Evolutionary conservation across 1,140 invertebrate species (phyloP), one percentile per base, ranked within the genome.

Genomic region (Chelonus insularis): DNA sequence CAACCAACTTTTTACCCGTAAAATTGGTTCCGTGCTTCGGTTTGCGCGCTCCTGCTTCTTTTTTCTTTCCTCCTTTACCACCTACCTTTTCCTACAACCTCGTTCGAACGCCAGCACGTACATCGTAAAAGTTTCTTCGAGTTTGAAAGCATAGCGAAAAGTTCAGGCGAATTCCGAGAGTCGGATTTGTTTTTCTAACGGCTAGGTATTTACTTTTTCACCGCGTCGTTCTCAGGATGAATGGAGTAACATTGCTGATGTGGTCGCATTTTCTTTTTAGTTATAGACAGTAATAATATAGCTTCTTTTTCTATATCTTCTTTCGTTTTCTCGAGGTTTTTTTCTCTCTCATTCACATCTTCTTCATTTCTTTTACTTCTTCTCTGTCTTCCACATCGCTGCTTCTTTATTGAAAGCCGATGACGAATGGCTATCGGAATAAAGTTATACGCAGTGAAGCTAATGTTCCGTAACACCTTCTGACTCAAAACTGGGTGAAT

Each of bases 391-490:
- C 67, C 72, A 59, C 70, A 61, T 66, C 67, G 72, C 68, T 73
- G 69, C 55, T 37, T 62, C 50, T 62, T 71, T 70, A 76, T 78
- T 69, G 72, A 76, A 75, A 70, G 57, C 56, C 62, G 62, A 72
- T 76, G 75, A 78, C 70, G 71, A 77, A 79, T 77, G 75, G 73
- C 72, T 72, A 77, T 74, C 65, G 72, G 69, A 76, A 77, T 74
- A 79, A 76, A 79, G 74, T 75, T 74, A 77, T 75, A 67, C 69
- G 73, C 62, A 65, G 68, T 62, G 66, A 62, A 66, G 72, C 65
- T 78, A 79, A 77, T 76, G 77, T 77, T 74, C 71, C 75, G 73
- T 77, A 77, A 77, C 71, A 65, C 67, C 71, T 72, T 58, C 47
- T 48, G 20, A 62, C n/a, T 23, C 62, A 71, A 74, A 73, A 68